A percentile compares a stretch with the other conserved stretches of the same genome.
These are phyloP conservation scores for Varanus komodoensis DNA, from an alignment of 2,113 vertebrate genomes.

Conservation along the genomic window DNA sequence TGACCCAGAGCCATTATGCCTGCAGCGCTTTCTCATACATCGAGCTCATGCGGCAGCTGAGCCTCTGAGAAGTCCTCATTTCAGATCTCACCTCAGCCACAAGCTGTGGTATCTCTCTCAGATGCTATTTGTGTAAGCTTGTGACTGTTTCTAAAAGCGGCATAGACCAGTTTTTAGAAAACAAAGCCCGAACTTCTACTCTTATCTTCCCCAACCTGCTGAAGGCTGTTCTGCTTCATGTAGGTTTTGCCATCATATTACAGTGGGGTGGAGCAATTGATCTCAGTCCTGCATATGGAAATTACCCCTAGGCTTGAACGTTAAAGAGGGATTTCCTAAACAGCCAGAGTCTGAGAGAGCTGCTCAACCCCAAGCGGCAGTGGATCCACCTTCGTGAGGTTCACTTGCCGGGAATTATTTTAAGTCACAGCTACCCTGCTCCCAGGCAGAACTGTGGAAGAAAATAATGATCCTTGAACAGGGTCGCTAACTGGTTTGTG, in stretches of 20 bases:
- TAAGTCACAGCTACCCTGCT: too few species aligned
- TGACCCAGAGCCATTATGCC: background rate
- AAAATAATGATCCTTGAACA: background rate
- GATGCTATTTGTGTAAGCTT: background rate
- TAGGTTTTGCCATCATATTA: background rate
- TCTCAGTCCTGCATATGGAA: background rate
- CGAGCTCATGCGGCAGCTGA: background rate
- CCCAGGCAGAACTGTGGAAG: background rate
- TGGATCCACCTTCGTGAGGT: background rate
- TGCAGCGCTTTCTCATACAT: background rate
- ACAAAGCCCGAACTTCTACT: background rate
- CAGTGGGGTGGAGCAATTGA: background rate
- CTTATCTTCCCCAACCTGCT: background rate
- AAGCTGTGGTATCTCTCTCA: background rate
- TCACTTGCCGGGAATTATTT: background rate
- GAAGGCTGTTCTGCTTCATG: background rate
- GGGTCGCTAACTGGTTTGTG: background rate
- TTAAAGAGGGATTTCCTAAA: background rate
- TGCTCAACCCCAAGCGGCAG: background rate
- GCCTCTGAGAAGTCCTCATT: background rate
- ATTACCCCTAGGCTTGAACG: background rate
- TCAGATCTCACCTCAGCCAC: constrained; percentile 8
- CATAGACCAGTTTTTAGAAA: background rate
- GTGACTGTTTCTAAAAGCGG: background rate
- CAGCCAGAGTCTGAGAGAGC: background rate